Conservation (phyloP, 1,140 invertebrate genomes). For the Apis cerana region DNA sequence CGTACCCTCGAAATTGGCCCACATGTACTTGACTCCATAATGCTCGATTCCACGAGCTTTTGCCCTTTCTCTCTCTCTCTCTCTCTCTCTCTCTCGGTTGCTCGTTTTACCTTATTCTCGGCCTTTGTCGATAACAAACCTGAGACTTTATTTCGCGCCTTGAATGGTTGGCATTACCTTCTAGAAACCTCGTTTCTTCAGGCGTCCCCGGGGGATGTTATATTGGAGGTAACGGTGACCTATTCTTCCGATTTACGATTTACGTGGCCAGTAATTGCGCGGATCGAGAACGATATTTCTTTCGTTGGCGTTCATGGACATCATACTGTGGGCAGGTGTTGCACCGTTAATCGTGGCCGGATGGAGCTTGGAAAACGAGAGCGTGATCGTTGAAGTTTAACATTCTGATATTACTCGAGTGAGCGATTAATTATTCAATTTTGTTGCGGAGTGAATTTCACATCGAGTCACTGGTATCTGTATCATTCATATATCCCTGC, state of each 20-base stretch:
- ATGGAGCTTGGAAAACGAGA: neutral
- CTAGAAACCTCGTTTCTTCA: neutral
- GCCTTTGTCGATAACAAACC: conserved; percentile 31
- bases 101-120: conserved; percentile 2
- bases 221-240: conserved; percentile 7
- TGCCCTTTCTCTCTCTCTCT: neutral
- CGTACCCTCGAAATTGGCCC: conserved; percentile 71
- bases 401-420: neutral
- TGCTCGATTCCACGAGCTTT: conserved; percentile 66
- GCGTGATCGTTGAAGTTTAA: neutral
- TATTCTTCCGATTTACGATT: conserved; percentile 44
- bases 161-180: neutral
- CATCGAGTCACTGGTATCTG: too few species aligned
- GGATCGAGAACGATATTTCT: conserved; percentile 41
- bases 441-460: too few species aligned
- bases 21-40: conserved; percentile 78
- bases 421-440: too few species aligned
- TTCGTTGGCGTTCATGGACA: neutral
- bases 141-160: conserved; percentile 54
- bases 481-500: too few species aligned
- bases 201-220: neutral
- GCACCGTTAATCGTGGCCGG: neutral
- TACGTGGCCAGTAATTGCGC: conserved; percentile 51
- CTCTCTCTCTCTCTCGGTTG: conserved; percentile 1
- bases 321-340: neutral